Conservation (phyloP, 2,888 invertebrate genomes). For the Teleogryllus oceanicus region DNA sequence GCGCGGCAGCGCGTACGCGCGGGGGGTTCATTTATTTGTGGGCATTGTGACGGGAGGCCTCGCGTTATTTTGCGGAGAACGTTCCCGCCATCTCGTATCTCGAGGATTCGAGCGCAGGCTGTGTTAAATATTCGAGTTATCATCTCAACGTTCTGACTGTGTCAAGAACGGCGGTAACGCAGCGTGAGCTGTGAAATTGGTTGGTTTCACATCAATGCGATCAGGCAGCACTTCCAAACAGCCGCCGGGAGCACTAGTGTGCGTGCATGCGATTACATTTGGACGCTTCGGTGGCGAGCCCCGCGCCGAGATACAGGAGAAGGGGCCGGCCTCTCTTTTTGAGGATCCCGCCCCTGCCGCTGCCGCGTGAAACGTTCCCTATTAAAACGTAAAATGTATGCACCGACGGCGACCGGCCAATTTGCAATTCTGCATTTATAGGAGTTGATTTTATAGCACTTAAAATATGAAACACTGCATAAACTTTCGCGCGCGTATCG, state of each 20-base stretch:
- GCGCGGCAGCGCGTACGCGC: no score
- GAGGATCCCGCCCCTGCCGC: no score
- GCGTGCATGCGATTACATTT: conserved; percentile 1
- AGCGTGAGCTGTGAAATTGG: conserved; percentile 18
- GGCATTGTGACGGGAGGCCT: not conserved
- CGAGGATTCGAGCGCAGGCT: not conserved
- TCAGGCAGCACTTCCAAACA: not conserved
- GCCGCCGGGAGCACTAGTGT: not conserved
- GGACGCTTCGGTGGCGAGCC: not conserved
- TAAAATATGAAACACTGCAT: no score
- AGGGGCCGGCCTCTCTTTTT: no score
- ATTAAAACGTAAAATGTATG: no score
- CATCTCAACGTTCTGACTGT: conserved; percentile 9
- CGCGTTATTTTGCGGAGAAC: not conserved
- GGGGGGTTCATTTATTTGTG: not conserved
- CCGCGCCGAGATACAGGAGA: not conserved
- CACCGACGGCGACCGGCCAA: no score
- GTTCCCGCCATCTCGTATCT: not conserved
- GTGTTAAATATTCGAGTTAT: not conserved
- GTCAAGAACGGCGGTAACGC: conserved; percentile 6
- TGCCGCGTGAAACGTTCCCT: no score
- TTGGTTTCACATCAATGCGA: not conserved
- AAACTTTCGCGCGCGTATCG: no score
- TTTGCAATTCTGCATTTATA: no score
- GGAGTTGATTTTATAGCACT: no score